These are phyloP conservation scores for Nasua narica DNA, from an alignment of 2,797 vertebrate genomes.

Conservation along the genomic window DNA sequence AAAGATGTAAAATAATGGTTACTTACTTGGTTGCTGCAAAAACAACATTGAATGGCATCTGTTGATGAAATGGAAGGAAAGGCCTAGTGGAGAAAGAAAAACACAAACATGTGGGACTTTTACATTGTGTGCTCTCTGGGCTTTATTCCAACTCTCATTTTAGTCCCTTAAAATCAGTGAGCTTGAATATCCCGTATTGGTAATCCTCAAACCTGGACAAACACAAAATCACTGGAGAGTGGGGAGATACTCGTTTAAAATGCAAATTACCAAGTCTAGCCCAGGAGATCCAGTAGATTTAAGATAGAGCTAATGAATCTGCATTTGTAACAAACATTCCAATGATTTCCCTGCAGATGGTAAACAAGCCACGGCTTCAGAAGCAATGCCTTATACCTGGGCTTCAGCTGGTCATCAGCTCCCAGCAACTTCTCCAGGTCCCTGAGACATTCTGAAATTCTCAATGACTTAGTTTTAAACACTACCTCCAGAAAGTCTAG, in stretches of 20 bases:
- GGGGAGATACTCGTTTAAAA: neutral
- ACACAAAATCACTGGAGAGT: neutral
- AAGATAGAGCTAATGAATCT: neutral
- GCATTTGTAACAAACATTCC: neutral
- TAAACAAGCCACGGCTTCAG: neutral
- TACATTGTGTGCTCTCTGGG: neutral
- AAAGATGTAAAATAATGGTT: neutral
- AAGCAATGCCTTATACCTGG: neutral
- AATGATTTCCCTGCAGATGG: neutral
- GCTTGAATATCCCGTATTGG: neutral
- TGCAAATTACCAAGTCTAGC: neutral
- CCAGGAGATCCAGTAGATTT: neutral
- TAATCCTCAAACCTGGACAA: neutral
- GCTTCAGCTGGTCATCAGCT: neutral
- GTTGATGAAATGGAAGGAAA: constrained; percentile 82
- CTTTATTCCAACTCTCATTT: neutral
- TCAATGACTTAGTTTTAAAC: neutral
- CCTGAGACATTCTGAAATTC: constrained; percentile 4
- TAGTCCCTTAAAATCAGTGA: neutral
- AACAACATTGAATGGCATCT: constrained; percentile 78
- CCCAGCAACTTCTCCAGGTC: neutral
- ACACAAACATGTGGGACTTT: neutral
- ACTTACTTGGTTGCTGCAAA: constrained; percentile 87
- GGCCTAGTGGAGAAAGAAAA: constrained; percentile 83
- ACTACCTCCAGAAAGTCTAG: neutral